These are phyloP conservation scores for Hybognathus amarus DNA, from an alignment of 2,797 vertebrate species.

Conservation along the genomic window DNA sequence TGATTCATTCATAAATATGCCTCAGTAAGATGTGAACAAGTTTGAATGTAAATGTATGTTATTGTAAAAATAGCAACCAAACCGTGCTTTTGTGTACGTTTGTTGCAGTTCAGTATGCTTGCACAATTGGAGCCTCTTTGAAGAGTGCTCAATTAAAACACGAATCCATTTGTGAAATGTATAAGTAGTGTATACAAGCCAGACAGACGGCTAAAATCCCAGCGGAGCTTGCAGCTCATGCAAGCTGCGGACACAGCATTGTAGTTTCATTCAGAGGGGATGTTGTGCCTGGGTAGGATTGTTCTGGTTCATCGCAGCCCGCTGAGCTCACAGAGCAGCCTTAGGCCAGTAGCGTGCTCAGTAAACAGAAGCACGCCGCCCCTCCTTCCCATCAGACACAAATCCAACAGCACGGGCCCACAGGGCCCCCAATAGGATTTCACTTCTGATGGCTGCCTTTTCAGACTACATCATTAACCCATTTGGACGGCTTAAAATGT, in stretches of 20 bases:
- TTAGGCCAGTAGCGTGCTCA: conserved; percentile 49
- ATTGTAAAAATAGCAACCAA: background rate
- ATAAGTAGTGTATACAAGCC: conserved; percentile 38
- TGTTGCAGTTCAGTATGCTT: background rate
- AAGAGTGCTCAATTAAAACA: conserved; percentile 23
- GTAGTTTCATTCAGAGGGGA: conserved; percentile 76
- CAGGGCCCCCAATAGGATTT: conserved; percentile 76
- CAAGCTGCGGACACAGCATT: conserved; percentile 72
- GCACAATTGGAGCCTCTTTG: background rate
- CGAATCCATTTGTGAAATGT: conserved; percentile 54
- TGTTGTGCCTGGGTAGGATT: conserved; percentile 73
- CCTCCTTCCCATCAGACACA: conserved; percentile 67
- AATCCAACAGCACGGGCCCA: conserved; percentile 70
- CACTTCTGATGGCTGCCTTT: conserved; percentile 82
- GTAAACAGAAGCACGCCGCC: conserved; percentile 48
- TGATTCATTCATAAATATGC: background rate
- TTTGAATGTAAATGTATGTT: background rate
- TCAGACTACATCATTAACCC: conserved; percentile 80
- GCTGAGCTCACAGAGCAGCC: conserved; percentile 74
- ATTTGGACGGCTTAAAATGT: conserved; percentile 71
- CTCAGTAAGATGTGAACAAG: background rate
- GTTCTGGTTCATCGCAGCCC: conserved; percentile 77
- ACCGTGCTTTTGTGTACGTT: background rate
- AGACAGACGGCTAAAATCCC: conserved; percentile 67
- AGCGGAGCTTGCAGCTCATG: conserved; percentile 65